Conservation (phyloP, 2,113 vertebrate genomes). For the Neogale vison region DNA sequence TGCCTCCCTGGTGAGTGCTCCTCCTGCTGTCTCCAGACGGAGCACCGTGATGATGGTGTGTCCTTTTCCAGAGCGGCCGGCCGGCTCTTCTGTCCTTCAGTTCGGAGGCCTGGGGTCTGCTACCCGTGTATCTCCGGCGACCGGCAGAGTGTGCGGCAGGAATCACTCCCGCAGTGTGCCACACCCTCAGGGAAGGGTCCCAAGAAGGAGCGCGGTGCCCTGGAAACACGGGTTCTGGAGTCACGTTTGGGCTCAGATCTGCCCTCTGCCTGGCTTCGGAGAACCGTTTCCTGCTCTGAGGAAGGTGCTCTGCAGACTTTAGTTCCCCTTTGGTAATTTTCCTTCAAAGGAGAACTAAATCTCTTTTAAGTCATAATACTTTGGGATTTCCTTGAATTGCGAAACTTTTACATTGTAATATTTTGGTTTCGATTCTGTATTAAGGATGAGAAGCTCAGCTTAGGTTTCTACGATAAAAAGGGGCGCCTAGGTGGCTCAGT, state of each 20-base stretch:
- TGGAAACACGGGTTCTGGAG: background rate
- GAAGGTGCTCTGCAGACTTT: fast-evolving
- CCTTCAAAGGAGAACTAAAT: background rate
- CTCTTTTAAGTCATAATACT: background rate
- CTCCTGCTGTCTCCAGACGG: fast-evolving
- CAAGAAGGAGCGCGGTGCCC: fast-evolving
- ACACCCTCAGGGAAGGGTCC: background rate
- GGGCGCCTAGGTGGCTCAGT: background rate
- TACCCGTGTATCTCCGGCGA: fast-evolving
- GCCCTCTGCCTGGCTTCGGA: background rate
- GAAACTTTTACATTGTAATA: background rate
- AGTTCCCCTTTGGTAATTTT: background rate
- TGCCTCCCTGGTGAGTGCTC: fast-evolving
- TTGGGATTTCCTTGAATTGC: background rate
- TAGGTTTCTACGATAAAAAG: background rate
- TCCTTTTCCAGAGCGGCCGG: fast-evolving
- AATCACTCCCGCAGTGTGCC: fast-evolving
- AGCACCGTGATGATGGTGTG: fast-evolving
- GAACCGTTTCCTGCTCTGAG: background rate
- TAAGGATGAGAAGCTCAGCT: background rate
- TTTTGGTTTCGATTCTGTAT: background rate
- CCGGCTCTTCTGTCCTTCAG: background rate
- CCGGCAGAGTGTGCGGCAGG: fast-evolving
- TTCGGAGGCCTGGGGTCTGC: fast-evolving
- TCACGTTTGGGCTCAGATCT: background rate